Evolutionary conservation across 2,888 invertebrate species (phyloP), one percentile per base, ranked within the genome.

Genomic region (Matsumyia berberina): DNA sequence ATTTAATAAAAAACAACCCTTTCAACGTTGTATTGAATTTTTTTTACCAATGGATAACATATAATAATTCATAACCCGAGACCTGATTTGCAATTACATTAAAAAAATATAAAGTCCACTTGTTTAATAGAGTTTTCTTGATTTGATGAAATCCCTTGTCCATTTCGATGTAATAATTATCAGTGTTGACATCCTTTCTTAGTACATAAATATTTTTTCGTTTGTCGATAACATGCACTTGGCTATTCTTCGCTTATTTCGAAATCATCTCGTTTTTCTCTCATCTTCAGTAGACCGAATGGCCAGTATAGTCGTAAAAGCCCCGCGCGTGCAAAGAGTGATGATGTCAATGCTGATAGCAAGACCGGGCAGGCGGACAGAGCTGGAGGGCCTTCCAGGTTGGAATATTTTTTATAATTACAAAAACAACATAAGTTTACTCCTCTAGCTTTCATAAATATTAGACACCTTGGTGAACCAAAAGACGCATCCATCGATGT

Each of bases 201-300:
- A 64, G 46, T 49, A 62, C 46, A 64, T 46, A 35, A 49, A 64
- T 19, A 33, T 42, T 29, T 44, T 19, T 64, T 62, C 49, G 17
- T 64, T 35, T 66, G 67, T 69, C 42, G 37, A 69, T 44, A 53
- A 69, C 42, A 69, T 53, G 67, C 55, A 55, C 29, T 69, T 69
- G 67, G 67, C 67, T 44, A 42, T 37, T 51, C 11, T 11, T 69
- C 24, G 67, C 53, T 69, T 42, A 55, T 69, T 69, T 55, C 55
- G 55, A 66, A 17, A 62, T 62, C 62, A 53, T 66, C 66, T 78
- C 69, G 70, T 70, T 78, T 69, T 78, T 78, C 78, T 78, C 78
- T 78, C 78, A 78, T 78, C 78, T 78, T 64, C 60, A 70, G 37
- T 78, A 78, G 78, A 78, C 60, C 51, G 37, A 78, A 46, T 70